A percentile compares a stretch with the other conserved stretches of the same genome.
Evolutionary conservation across 2,797 vertebrate genomes (phyloP).

Genomic region (Catharus ustulatus): DNA sequence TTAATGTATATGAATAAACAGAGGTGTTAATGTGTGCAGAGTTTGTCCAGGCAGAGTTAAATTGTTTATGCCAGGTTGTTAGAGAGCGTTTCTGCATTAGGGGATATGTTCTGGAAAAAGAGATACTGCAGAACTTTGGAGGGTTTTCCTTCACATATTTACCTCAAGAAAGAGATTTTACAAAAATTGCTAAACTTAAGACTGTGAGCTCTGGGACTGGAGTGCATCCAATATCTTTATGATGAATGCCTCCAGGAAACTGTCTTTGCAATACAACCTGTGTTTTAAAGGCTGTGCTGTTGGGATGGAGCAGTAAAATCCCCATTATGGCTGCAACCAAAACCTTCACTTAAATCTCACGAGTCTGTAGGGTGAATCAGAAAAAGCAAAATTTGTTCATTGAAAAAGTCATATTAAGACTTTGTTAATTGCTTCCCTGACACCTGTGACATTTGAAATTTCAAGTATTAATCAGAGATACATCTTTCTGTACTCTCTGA

Average conservation of each 20-base stretch:
- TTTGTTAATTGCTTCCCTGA: neutral
- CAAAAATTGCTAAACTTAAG: slow-evolving; percentile 12
- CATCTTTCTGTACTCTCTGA: neutral
- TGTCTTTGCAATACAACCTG: neutral
- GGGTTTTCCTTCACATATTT: neutral
- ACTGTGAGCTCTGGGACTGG: neutral
- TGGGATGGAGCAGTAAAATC: slow-evolving; percentile 2
- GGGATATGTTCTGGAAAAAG: neutral
- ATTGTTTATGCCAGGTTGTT: slow-evolving; percentile 27
- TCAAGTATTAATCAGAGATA: neutral
- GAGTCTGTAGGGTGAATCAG: neutral
- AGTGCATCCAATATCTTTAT: slow-evolving; percentile 19
- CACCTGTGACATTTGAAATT: neutral
- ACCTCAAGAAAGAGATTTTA: neutral
- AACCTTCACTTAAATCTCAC: neutral
- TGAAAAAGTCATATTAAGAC: neutral
- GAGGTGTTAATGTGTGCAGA: slow-evolving; percentile 45
- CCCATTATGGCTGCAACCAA: neutral
- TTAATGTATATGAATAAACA: slow-evolving; percentile 59
- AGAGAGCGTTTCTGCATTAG: neutral
- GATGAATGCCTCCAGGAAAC: slow-evolving; percentile 44
- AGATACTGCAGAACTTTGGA: neutral
- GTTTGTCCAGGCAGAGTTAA: slow-evolving; percentile 31
- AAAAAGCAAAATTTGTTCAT: neutral
- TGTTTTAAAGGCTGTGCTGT: neutral